A percentile compares a stretch with the other conserved stretches of the same genome.
These are phyloP conservation scores for Drosophila kanekoi DNA, from an alignment of 2,888 invertebrate species.

Conservation along the genomic window DNA sequence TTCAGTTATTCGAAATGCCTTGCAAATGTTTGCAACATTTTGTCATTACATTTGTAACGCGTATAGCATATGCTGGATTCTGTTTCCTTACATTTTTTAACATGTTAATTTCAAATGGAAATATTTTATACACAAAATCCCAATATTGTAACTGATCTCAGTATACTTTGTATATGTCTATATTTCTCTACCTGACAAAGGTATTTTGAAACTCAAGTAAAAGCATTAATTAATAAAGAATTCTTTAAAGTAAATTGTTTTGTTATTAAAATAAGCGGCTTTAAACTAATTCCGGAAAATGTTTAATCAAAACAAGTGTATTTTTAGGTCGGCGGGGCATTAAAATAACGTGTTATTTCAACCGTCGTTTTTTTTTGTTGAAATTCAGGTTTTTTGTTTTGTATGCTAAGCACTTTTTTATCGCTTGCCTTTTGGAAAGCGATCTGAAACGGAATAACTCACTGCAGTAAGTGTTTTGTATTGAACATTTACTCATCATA, in stretches of 20 bases:
- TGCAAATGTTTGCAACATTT: background rate
- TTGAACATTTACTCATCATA: conserved; percentile 5
- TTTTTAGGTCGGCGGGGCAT: background rate
- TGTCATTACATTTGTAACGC: background rate
- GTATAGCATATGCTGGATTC: background rate
- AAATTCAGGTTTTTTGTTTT: conserved; percentile 30
- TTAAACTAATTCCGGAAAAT: background rate
- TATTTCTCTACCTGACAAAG: too few relatives aligned
- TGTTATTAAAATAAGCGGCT: too few relatives aligned
- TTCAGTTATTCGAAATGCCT: background rate
- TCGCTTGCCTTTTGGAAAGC: conserved; percentile 18
- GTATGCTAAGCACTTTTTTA: conserved; percentile 23
- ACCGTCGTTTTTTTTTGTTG: conserved; percentile 4
- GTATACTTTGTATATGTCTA: too few relatives aligned
- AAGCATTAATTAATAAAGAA: background rate
- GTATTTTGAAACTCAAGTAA: background rate
- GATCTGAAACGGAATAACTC: conserved; percentile 5
- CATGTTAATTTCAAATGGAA: background rate
- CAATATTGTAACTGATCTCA: background rate
- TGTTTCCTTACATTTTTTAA: background rate
- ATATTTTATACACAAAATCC: too few relatives aligned
- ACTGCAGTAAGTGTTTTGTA: conserved; percentile 10
- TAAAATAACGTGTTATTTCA: background rate
- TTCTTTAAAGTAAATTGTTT: too few relatives aligned
- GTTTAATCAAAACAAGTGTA: conserved; percentile 13